Evolutionary conservation across 2,113 vertebrate species (phyloP).

Genomic region (Psittacula cyanocephala): DNA sequence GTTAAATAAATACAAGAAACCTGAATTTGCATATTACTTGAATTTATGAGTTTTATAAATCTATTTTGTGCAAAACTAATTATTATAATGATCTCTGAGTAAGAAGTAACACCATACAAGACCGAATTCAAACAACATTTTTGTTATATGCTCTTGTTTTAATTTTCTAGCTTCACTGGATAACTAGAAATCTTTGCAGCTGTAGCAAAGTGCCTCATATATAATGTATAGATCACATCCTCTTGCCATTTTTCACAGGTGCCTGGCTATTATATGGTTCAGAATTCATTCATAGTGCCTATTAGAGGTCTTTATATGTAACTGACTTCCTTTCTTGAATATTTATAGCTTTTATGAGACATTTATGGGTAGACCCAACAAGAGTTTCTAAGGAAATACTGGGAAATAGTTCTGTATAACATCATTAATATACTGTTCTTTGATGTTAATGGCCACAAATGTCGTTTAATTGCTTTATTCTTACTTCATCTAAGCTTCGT

Average conservation of each 20-base stretch:
- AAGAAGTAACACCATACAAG: neutral
- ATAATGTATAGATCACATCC: constrained; percentile 68
- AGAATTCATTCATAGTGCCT: constrained; percentile 64
- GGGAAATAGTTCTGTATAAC: constrained; percentile 62
- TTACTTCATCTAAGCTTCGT: neutral
- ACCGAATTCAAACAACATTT: constrained; percentile 6
- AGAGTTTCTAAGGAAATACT: constrained; percentile 66
- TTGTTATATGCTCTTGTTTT: constrained; percentile 27
- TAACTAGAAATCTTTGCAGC: constrained; percentile 49
- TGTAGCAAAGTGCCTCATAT: constrained; percentile 63
- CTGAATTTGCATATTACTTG: neutral
- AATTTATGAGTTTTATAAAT: constrained; percentile 40
- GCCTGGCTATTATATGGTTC: constrained; percentile 56
- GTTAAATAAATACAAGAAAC: constrained; percentile 1
- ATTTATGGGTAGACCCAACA: constrained; percentile 66
- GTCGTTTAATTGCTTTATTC: constrained; percentile 45
- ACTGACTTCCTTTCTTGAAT: constrained; percentile 70
- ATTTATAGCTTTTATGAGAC: constrained; percentile 72
- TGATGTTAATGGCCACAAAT: constrained; percentile 63
- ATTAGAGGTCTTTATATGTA: constrained; percentile 69
- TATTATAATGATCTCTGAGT: neutral
- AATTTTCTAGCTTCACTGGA: constrained; percentile 18
- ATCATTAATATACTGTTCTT: constrained; percentile 59
- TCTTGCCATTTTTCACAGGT: constrained; percentile 67
- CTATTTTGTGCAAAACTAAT: constrained; percentile 51